These are phyloP conservation scores for Rhinopithecus roxellana DNA, from an alignment of 2,113 vertebrate genomes.

Conservation along the genomic window DNA sequence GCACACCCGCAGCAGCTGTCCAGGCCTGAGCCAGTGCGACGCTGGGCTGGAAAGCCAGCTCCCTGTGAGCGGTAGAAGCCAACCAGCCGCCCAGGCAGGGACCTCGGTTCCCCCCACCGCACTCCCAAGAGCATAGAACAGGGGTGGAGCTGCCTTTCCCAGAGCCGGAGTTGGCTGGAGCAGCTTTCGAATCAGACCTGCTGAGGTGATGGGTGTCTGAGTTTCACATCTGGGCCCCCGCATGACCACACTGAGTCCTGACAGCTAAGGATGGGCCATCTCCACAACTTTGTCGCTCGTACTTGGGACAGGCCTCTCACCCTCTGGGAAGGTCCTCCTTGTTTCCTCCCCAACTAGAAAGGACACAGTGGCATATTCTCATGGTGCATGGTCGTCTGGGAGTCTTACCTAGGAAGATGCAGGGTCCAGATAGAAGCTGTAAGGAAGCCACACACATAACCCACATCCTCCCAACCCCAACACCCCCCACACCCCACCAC, in stretches of 20 bases:
- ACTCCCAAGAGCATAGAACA: not conserved
- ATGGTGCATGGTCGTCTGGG: fast-evolving
- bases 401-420: too few relatives aligned
- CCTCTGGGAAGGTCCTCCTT: not conserved
- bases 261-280: fast-evolving
- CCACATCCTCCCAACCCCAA: too few relatives aligned
- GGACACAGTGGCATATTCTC: not conserved
- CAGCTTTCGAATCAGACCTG: not conserved
- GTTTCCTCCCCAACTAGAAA: not conserved
- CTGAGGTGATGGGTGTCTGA: not conserved
- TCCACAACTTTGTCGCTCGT: not conserved
- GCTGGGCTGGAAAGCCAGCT: fast-evolving
- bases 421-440: fast-evolving
- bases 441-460: not conserved
- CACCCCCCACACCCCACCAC: not conserved
- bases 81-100: fast-evolving
- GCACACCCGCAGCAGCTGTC: fast-evolving
- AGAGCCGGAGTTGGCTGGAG: not conserved
- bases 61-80: fast-evolving
- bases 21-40: fast-evolving
- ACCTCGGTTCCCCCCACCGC: fast-evolving
- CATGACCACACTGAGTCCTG: not conserved
- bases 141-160: not conserved
- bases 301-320: not conserved
- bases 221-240: not conserved